Evolutionary conservation across 2,888 invertebrate species (phyloP), one percentile per base, ranked within the genome.

Genomic region (Drosophila acutilabella): DNA sequence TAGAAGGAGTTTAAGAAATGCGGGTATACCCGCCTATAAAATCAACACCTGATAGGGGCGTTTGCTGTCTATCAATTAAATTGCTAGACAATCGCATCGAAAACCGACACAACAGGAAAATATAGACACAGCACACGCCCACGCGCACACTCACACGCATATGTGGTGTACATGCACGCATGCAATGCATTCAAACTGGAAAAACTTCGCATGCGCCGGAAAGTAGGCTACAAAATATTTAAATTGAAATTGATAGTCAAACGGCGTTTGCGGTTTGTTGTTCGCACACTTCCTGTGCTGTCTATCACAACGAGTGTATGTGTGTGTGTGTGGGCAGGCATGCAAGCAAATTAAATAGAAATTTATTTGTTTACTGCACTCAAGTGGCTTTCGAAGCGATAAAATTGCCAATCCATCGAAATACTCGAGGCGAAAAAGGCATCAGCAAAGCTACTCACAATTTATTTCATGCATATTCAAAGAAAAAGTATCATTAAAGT

Each of bases 221-320:
- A 69, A 66, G 64, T 79, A 69, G 74, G 85, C 88, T 69, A 81
- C 77, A 72, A 42, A 77, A 79, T 79, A 70, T 77, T 82, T 85
- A 83, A 83, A 83, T 83, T 83, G 83, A 83, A 83, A 83, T 85
- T 83, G 83, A 83, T 83, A 80, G 88, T 53, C 71, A 36, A 64
- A 64, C 75, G 75, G 33, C 51, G 58, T 72, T 48, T 71, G 84
- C 81, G 84, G 53, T 73, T 61, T 68, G 60, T 23, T 73, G 51
- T 64, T 64, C 54, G 48, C 44, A 56, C 41, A 41, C 62, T 60
- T 66, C 75, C 65, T 50, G 36, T 30, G 59, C 51, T 54, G 59
- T 59, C 65, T 62, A 47, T 41, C 20, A 45, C 64, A 30, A 30
- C 6, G 16, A 44, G 38, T 61, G 61, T 64, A 58, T 45, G 33